Percentiles rank a stretch among this genome's conserved stretches.
phyloP scores from a whole-genome alignment of 1,140 invertebrate genomes.

The Trichonephila inaurata region DNA sequence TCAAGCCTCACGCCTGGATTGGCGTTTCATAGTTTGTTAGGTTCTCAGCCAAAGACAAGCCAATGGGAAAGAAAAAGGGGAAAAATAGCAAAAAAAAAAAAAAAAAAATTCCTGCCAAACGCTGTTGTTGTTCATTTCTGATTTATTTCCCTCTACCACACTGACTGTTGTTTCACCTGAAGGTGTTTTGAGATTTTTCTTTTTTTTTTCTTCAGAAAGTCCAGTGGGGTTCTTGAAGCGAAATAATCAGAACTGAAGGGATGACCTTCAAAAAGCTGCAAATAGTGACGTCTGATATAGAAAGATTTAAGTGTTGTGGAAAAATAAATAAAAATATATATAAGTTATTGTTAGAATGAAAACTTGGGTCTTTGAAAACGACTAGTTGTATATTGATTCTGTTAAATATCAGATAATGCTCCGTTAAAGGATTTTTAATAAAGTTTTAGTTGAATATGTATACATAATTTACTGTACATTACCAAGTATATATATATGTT shows the following conservation, averaged over 20 bases:
- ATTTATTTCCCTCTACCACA: constrained; percentile 44
- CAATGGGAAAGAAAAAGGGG: background rate
- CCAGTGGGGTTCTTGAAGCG: background rate
- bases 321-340: background rate
- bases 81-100: background rate
- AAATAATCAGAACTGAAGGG: constrained; percentile 14
- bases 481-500: too few relatives aligned
- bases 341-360: too few relatives aligned
- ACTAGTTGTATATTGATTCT: too few relatives aligned
- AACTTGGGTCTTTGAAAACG: too few relatives aligned
- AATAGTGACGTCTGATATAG: background rate
- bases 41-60: background rate
- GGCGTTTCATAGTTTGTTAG: constrained; percentile 55
- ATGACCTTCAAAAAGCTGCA: background rate
- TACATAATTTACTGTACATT: too few relatives aligned
- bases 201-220: background rate
- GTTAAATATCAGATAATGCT: too few relatives aligned
- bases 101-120: background rate
- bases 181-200: constrained; percentile 21
- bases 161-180: constrained; percentile 47
- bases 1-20: constrained; percentile 43
- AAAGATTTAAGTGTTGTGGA: background rate
- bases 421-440: too few relatives aligned
- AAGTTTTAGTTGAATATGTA: too few relatives aligned
- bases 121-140: constrained; percentile 61